Evolutionary conservation across 2,797 vertebrate species (phyloP).

Genomic region (Chrysocyon brachyurus): DNA sequence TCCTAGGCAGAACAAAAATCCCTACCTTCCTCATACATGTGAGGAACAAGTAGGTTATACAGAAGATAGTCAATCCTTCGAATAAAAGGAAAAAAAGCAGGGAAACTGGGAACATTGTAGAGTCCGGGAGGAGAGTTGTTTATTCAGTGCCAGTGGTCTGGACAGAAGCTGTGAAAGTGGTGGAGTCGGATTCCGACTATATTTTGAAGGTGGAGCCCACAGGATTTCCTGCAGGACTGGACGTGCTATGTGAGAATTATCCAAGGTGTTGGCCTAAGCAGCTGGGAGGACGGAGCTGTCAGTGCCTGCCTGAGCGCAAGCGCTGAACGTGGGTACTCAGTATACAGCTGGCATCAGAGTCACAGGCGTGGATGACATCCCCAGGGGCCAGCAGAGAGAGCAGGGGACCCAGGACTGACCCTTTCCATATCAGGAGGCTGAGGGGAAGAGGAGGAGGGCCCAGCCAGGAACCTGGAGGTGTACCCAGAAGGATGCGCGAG

Average conservation of each 20-base stretch:
- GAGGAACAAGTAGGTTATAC: neutral
- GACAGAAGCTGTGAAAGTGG: fast-evolving
- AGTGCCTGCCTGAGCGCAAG: neutral
- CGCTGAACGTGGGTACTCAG: too few relatives aligned
- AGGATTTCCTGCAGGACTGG: neutral
- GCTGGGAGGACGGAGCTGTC: fast-evolving
- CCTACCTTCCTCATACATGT: neutral
- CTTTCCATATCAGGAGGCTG: fast-evolving
- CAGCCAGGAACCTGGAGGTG: neutral
- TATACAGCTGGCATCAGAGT: too few relatives aligned
- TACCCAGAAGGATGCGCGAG: fast-evolving
- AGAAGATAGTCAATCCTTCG: neutral
- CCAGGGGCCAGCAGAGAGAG: neutral
- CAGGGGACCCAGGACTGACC: too few relatives aligned
- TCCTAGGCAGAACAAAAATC: neutral
- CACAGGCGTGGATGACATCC: neutral
- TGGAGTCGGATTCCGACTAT: neutral
- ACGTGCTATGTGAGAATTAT: fast-evolving
- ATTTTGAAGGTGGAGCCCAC: neutral
- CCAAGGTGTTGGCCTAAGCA: too few relatives aligned
- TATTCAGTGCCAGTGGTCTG: fast-evolving
- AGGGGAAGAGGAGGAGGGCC: neutral
- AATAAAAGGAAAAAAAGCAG: neutral
- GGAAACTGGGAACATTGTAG: neutral
- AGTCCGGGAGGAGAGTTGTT: neutral